Evolutionary conservation across 2,797 vertebrate species (phyloP).

Genomic region (Ctenochaetus hawaiiensis): DNA sequence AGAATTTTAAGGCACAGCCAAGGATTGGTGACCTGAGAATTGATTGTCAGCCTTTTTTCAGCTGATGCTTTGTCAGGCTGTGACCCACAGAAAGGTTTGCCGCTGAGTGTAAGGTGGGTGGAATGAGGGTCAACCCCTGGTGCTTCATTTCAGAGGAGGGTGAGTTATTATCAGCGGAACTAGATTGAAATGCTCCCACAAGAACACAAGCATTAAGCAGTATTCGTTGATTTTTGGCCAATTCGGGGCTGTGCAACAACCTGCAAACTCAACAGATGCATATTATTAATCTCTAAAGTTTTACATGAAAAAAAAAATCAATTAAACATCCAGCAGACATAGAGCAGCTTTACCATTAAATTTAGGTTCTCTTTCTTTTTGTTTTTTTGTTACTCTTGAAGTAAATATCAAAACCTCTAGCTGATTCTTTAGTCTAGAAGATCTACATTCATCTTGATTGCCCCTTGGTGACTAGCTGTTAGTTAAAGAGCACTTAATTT

Average conservation of each 20-base stretch:
- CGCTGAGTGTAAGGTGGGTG: neutral
- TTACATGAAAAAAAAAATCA: neutral
- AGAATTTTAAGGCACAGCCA: slow-evolving; percentile 16
- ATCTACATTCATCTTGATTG: no score
- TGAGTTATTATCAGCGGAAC: neutral
- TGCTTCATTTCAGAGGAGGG: neutral
- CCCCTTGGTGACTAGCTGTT: no score
- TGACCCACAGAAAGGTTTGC: slow-evolving; percentile 21
- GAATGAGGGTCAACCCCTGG: neutral
- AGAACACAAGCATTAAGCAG: neutral
- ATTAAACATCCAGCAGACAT: neutral
- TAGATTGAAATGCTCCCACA: slow-evolving; percentile 3
- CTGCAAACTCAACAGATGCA: slow-evolving; percentile 1
- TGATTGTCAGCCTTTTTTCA: slow-evolving; percentile 16
- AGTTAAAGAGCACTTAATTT: no score
- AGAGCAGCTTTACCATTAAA: neutral
- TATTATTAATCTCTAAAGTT: neutral
- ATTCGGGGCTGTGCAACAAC: neutral
- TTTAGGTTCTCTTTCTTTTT: neutral
- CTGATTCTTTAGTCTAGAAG: no score
- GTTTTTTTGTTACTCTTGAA: neutral
- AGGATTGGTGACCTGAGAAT: slow-evolving; percentile 17
- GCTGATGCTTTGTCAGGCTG: slow-evolving; percentile 19
- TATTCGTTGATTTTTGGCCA: no score
- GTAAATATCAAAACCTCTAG: neutral